Conservation (phyloP, 2,888 invertebrate species). For the Trissolcus brochymenae region DNA sequence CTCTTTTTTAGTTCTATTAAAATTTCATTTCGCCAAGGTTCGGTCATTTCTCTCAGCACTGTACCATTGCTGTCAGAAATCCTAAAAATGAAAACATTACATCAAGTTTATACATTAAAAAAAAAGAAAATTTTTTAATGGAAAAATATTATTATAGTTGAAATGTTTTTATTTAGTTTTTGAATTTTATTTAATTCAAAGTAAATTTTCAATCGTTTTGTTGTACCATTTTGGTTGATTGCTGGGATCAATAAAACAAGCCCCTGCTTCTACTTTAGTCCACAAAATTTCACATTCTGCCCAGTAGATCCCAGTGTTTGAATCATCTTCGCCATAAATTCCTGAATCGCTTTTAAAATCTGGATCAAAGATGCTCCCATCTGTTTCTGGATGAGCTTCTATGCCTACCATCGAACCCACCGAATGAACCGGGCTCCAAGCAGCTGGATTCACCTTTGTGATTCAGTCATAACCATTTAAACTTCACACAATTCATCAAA, state of each 20-base stretch:
- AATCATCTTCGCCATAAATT: constrained; percentile 88
- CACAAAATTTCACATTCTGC: constrained; percentile 88
- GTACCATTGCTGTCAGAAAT: constrained; percentile 79
- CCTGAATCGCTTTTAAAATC: constrained; percentile 84
- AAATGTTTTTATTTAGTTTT: too few species aligned
- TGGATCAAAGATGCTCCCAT: constrained; percentile 88
- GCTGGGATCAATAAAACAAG: constrained; percentile 78
- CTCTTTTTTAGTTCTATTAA: constrained; percentile 83
- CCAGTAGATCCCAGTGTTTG: constrained; percentile 84
- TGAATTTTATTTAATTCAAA: too few species aligned
- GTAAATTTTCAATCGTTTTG: background rate
- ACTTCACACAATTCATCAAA: background rate
- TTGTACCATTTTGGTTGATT: constrained; percentile 85
- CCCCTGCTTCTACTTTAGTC: constrained; percentile 89
- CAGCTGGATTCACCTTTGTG: constrained; percentile 81
- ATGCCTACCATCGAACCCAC: constrained; percentile 89
- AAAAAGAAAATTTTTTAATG: too few species aligned
- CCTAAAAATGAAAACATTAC: constrained; percentile 57
- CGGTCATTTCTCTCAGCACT: constrained; percentile 81
- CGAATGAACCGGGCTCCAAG: constrained; percentile 92
- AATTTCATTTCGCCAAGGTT: constrained; percentile 87
- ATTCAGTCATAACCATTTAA: background rate
- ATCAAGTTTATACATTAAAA: too few species aligned
- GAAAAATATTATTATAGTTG: too few species aligned
- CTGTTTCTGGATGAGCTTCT: constrained; percentile 91